These are phyloP conservation scores for Odontomyia ornata DNA, from an alignment of 2,888 invertebrate genomes.

Conservation along the genomic window DNA sequence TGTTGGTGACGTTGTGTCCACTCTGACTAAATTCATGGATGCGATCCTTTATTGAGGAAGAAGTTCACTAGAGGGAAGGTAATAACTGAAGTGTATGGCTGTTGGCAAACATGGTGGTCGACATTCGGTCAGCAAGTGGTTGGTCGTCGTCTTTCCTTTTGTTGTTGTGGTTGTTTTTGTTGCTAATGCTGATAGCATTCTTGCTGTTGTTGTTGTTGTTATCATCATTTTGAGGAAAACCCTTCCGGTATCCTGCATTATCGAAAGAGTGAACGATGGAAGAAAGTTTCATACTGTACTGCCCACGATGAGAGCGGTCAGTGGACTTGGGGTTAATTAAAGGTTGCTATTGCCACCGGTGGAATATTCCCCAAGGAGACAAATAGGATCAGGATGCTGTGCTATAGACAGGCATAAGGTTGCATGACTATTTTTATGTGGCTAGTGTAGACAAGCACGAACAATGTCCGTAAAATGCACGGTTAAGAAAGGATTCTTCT, in stretches of 20 bases:
- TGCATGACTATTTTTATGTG: background rate
- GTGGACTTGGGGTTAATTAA: slow-evolving; percentile 29
- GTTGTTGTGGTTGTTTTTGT: background rate
- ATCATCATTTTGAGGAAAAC: background rate
- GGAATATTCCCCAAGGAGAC: slow-evolving; percentile 5
- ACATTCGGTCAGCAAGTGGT: background rate
- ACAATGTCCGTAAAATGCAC: background rate
- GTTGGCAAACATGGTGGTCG: slow-evolving; percentile 32
- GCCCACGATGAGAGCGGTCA: background rate
- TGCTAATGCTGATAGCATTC: too few relatives aligned
- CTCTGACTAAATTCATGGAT: slow-evolving; percentile 12
- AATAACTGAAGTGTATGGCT: background rate
- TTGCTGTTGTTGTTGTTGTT: background rate
- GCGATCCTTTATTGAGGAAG: background rate
- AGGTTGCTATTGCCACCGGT: background rate
- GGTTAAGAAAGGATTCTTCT: slow-evolving; percentile 33
- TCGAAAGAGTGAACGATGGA: background rate
- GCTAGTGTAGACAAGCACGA: background rate
- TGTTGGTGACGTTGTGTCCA: background rate
- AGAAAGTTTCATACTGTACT: background rate
- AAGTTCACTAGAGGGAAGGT: slow-evolving; percentile 29
- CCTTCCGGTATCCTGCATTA: background rate
- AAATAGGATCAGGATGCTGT: background rate
- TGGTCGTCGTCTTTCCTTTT: background rate
- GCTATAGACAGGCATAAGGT: background rate